Conservation (phyloP, 1,140 invertebrate species). For the Brachionus calyciflorus region DNA sequence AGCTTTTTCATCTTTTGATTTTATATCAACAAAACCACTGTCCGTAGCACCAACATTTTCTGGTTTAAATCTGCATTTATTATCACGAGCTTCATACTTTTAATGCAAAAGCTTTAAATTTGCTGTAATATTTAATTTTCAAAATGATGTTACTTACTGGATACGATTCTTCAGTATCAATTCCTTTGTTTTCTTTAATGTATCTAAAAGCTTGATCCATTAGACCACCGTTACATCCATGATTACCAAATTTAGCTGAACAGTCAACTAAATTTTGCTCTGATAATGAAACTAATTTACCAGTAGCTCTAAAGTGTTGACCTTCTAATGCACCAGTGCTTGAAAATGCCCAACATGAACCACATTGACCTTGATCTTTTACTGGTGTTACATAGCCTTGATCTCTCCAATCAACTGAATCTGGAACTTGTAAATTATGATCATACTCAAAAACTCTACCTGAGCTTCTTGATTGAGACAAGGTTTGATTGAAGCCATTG, state of each 20-base stretch:
- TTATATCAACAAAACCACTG: constrained; percentile 43
- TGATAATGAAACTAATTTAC: constrained; percentile 51
- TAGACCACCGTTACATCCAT: constrained; percentile 56
- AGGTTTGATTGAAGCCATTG: constrained; percentile 9
- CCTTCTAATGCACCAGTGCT: constrained; percentile 53
- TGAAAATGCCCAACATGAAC: constrained; percentile 47
- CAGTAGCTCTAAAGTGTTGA: constrained; percentile 51
- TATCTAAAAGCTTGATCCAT: constrained; percentile 58
- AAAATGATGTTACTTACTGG: no score
- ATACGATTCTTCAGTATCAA: constrained; percentile 42
- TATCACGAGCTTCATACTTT: constrained; percentile 39
- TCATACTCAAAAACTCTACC: not conserved
- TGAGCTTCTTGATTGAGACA: not conserved
- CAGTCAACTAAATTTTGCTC: constrained; percentile 57
- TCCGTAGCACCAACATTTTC: constrained; percentile 36
- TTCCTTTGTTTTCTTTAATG: constrained; percentile 49
- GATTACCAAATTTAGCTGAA: constrained; percentile 51
- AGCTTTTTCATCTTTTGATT: constrained; percentile 50
- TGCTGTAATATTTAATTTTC: no score
- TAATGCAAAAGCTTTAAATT: not conserved
- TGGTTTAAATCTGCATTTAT: constrained; percentile 29
- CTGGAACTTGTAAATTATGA: constrained; percentile 38
- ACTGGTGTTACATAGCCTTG: constrained; percentile 47
- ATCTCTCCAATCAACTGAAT: constrained; percentile 38
- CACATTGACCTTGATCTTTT: constrained; percentile 47